Evolutionary conservation across 2,113 vertebrate species (phyloP), one percentile per base, ranked within the genome.

Genomic region (Delphinapterus leucas): DNA sequence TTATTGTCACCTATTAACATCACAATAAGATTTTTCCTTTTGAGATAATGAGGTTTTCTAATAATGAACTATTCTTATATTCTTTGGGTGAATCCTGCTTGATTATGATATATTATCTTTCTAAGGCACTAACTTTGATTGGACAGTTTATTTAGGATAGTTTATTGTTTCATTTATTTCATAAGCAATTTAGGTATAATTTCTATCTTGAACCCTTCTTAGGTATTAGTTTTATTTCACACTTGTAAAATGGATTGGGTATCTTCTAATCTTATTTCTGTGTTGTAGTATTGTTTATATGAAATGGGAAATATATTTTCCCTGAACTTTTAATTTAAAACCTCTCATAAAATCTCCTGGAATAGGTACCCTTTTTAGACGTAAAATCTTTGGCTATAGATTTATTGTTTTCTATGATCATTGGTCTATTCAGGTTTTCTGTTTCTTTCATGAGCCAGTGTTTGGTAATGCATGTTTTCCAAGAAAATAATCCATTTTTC

Each of bases 161-260:
- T 47, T 80, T 67, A 49, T 87, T 65, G 91, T 95, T 92, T 25
- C 49, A 41, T 84, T 80, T 92, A 44, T n/a, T 81, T 92, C 17
- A 44, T 84, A 44, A 85, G 44, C 17, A 17, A 33, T 61, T 73
- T 88, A 47, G 38, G 25, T 61, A 6, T 73, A 55, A 82, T 65
- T 81, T 94, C 10, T 92, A 4, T 85, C 61, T 70, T 61, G 6
- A 81, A 33, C 28, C 95, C 41, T 73, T 21, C 44, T 81, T 60
- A 77, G 38, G 26, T 90, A 47, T 65, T 60, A 60, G 23, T 96
- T 91, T 90, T 71, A 71, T 89, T 90, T 94, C 81, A 81, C 28
- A 61, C 68, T 93, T 90, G 2, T 25, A 44, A 85, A 63, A 49
- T 91, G 12, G 15, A 70, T 60, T 88, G 38, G 47, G n/a, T 61